phyloP scores from a whole-genome alignment of 2,888 invertebrate genomes.

The Caenorhabditis sp. region DNA sequence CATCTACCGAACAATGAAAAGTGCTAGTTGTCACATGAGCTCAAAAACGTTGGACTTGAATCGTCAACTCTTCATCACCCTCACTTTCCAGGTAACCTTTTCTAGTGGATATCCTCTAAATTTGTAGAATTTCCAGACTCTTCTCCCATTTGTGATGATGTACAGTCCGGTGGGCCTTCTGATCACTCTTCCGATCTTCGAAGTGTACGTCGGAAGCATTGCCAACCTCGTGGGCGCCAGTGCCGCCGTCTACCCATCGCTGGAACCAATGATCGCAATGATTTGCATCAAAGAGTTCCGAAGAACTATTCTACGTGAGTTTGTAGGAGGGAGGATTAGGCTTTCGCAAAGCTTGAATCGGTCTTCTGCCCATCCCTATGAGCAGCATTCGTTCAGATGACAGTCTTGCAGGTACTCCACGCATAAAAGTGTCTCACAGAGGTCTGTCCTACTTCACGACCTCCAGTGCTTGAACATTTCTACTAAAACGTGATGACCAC shows the following conservation, averaged over 20 bases:
- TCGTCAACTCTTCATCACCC: constrained; percentile 26
- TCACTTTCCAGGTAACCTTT: constrained; percentile 22
- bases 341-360: no score
- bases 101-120: not conserved
- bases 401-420: not conserved
- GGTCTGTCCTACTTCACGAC: not conserved
- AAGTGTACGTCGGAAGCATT: constrained; percentile 21
- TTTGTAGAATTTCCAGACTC: constrained; percentile 34
- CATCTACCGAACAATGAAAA: constrained; percentile 31
- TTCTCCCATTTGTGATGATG: constrained; percentile 32
- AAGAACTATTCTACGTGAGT: constrained; percentile 16
- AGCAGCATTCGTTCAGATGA: no score
- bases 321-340: no score
- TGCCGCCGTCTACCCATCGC: constrained; percentile 18
- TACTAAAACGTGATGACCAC: no score
- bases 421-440: not conserved
- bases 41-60: constrained; percentile 30
- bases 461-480: not conserved
- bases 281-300: constrained; percentile 30
- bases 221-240: constrained; percentile 20
- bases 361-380: no score
- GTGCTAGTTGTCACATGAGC: constrained; percentile 27
- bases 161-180: constrained; percentile 32
- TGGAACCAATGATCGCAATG: constrained; percentile 29
- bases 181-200: constrained; percentile 30